Conservation (phyloP, 2,797 vertebrate genomes). For the Tamandua tetradactyla region DNA sequence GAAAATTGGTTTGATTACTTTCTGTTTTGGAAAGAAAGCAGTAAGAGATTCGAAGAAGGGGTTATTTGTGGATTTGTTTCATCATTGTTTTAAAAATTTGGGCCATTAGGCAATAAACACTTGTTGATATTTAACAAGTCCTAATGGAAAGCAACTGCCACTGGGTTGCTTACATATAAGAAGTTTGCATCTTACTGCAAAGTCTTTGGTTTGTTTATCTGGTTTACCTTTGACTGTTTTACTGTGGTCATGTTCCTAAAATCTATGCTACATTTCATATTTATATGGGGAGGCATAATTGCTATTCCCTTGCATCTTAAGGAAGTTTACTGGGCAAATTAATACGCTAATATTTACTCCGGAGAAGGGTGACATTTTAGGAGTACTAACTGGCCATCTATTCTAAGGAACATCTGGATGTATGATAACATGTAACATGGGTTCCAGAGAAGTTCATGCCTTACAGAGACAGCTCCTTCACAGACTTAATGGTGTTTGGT, state of each 20-base stretch:
- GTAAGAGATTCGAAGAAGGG: background rate
- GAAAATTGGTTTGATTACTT: conserved; percentile 29
- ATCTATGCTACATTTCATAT: background rate
- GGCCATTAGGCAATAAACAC: conserved; percentile 47
- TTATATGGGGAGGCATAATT: background rate
- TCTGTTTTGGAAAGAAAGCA: conserved; percentile 32
- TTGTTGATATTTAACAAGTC: conserved; percentile 22
- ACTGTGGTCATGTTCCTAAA: conserved; percentile 3
- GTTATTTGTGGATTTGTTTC: conserved; percentile 28
- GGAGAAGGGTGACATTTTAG: conserved; percentile 43
- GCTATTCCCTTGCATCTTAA: background rate
- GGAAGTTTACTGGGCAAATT: conserved; percentile 21
- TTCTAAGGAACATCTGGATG: background rate
- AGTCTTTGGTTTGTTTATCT: conserved; percentile 47
- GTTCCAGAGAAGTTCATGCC: background rate
- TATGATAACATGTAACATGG: background rate
- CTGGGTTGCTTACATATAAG: background rate
- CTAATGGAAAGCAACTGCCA: conserved; percentile 18
- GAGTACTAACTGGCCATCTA: background rate
- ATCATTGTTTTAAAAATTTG: conserved; percentile 7
- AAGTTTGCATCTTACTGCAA: background rate
- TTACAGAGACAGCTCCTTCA: background rate
- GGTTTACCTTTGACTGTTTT: conserved; percentile 15
- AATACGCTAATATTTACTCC: background rate
- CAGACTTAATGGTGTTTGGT: background rate